A percentile compares a stretch with the other conserved stretches of the same genome.
Conservation (phyloP, 2,888 invertebrate genomes). For the Apamea sordens region DNA sequence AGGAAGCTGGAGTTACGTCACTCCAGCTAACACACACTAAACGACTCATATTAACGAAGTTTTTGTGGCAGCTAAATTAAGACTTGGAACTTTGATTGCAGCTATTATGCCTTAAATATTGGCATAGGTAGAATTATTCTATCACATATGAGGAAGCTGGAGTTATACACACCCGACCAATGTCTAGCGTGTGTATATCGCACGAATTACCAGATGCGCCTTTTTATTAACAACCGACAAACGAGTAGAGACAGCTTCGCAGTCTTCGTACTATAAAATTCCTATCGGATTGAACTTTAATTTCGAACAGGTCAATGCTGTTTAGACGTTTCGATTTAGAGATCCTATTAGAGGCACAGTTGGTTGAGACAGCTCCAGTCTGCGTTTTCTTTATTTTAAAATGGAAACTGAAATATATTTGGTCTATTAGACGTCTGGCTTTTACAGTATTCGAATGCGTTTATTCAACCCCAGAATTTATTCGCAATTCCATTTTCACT, state of each 20-base stretch:
- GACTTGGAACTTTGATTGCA: too few species aligned
- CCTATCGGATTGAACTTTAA: constrained; percentile 52
- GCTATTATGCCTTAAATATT: too few species aligned
- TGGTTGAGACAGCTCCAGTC: constrained; percentile 38
- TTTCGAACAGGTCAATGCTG: constrained; percentile 56
- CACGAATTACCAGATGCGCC: constrained; percentile 60
- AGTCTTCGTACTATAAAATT: constrained; percentile 53
- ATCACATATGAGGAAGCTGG: too few species aligned
- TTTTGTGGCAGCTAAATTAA: too few species aligned
- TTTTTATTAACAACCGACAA: constrained; percentile 70
- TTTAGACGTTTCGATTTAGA: constrained; percentile 60
- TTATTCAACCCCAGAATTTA: constrained; percentile 9
- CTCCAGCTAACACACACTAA: too few species aligned
- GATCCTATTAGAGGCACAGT: constrained; percentile 53
- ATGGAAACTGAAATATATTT: constrained; percentile 22
- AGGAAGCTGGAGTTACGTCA: too few species aligned
- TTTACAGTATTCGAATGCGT: constrained; percentile 16
- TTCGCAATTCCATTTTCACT: neutral
- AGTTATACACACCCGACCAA: too few species aligned
- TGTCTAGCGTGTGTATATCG: constrained; percentile 57
- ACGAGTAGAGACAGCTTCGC: constrained; percentile 51
- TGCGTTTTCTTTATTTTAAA: constrained; percentile 44
- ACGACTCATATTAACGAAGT: too few species aligned
- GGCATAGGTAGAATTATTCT: too few species aligned
- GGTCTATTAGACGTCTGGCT: constrained; percentile 20